Evolutionary conservation across 2,113 vertebrate species (phyloP).

Genomic region (Ibidorhyncha struthersii): DNA sequence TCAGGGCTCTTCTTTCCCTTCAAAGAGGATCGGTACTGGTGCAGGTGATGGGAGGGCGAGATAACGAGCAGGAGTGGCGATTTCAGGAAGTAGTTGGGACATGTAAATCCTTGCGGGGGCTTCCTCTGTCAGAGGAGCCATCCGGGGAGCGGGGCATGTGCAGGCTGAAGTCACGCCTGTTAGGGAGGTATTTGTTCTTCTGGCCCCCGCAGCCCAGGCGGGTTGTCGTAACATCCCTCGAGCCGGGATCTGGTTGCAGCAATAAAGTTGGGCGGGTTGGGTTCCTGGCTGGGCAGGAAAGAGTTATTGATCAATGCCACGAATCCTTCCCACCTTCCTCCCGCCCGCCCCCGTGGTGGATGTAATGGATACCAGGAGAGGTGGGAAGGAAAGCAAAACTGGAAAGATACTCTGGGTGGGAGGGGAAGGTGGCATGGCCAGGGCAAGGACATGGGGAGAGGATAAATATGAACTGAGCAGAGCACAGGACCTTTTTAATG

Average conservation of each 20-base stretch:
- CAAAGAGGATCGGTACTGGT: background rate
- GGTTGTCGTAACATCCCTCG: constrained; percentile 80
- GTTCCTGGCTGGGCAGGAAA: constrained; percentile 63
- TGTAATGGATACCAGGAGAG: background rate
- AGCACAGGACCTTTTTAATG: background rate
- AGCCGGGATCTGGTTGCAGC: constrained; percentile 84
- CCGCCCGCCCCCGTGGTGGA: background rate
- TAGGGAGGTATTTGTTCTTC: constrained; percentile 81
- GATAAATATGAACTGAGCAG: background rate
- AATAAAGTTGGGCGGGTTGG: constrained; percentile 78
- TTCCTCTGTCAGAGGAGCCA: constrained; percentile 69
- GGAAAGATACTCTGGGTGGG: background rate
- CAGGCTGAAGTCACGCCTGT: constrained; percentile 78
- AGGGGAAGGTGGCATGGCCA: background rate
- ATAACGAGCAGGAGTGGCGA: constrained; percentile 32
- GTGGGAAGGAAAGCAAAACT: constrained; percentile 1
- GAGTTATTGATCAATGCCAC: constrained; percentile 65
- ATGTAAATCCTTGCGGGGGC: constrained; percentile 70
- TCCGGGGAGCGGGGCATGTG: constrained; percentile 73
- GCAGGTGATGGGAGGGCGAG: constrained; percentile 29
- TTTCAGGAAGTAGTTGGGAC: constrained; percentile 64
- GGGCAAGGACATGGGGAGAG: background rate
- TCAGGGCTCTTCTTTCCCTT: constrained; percentile 51
- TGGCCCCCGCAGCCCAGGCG: constrained; percentile 62
- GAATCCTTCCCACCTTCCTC: constrained; percentile 50